Percentiles rank a stretch among this genome's conserved stretches.
Conservation (phyloP, 2,888 invertebrate genomes). For the Galerucella pusilla region DNA sequence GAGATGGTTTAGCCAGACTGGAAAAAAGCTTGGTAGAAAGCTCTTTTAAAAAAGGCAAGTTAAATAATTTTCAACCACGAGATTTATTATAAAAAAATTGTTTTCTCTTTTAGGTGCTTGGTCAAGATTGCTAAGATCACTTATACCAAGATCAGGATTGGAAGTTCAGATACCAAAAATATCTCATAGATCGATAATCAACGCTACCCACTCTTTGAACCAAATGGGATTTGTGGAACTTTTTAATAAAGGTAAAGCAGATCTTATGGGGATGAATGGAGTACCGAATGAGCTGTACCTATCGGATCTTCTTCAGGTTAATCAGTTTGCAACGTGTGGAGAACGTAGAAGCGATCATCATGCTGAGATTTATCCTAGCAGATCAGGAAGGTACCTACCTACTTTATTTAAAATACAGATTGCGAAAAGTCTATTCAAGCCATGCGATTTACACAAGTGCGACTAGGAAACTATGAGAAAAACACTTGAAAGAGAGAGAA, state of each 20-base stretch:
- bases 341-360: constrained; percentile 82
- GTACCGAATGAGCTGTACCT: constrained; percentile 81
- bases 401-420: too few species aligned
- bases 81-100: neutral
- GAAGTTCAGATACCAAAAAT: constrained; percentile 88
- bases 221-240: constrained; percentile 85
- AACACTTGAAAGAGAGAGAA: too few species aligned
- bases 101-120: constrained; percentile 67
- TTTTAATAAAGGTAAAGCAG: constrained; percentile 80
- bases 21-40: constrained; percentile 77
- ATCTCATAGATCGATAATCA: constrained; percentile 83
- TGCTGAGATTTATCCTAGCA: constrained; percentile 83
- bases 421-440: too few species aligned
- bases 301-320: constrained; percentile 86
- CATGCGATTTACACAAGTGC: too few species aligned
- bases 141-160: constrained; percentile 80
- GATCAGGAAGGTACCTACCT: constrained; percentile 63
- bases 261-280: constrained; percentile 85
- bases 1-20: constrained; percentile 80
- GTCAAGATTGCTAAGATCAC: constrained; percentile 78
- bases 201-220: constrained; percentile 81
- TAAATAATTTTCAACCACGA: neutral
- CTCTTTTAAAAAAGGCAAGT: constrained; percentile 70
- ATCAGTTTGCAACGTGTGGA: constrained; percentile 86
- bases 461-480: too few species aligned